phyloP scores from a whole-genome alignment of 2,113 vertebrate species.

The Irena cyanogastra region DNA sequence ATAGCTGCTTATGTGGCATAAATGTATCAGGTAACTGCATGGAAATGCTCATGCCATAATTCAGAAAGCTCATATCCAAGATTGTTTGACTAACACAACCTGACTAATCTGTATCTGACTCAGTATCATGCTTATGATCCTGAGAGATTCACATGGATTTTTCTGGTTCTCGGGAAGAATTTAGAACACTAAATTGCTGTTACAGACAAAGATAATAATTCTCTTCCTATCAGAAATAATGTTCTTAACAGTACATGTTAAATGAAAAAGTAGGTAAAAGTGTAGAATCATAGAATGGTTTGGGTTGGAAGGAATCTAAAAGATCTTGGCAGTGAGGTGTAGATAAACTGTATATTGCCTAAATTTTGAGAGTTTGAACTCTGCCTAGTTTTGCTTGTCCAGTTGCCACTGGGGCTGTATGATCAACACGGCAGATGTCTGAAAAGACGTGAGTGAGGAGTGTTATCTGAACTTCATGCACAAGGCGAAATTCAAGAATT shows the following conservation, averaged over 20 bases:
- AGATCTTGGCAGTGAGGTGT: background rate
- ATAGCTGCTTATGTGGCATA: background rate
- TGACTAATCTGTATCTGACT: background rate
- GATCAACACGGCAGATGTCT: background rate
- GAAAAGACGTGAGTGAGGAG: background rate
- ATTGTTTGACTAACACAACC: background rate
- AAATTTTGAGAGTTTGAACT: background rate
- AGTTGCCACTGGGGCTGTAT: background rate
- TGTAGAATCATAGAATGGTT: background rate
- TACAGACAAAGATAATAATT: background rate
- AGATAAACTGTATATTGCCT: background rate
- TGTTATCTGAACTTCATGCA: background rate
- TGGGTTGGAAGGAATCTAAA: background rate
- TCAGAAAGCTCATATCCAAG: background rate
- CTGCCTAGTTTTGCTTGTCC: background rate
- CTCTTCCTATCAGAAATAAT: background rate
- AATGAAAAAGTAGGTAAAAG: background rate
- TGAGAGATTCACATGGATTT: background rate
- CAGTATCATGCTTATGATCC: background rate
- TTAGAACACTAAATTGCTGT: background rate
- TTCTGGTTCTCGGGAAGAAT: background rate
- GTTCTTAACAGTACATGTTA: background rate
- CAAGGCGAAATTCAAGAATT: background rate
- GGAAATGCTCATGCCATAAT: background rate
- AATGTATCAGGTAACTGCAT: background rate